Evolutionary conservation across 1,140 invertebrate genomes (phyloP).

Genomic region (Neodiprion virginianus): DNA sequence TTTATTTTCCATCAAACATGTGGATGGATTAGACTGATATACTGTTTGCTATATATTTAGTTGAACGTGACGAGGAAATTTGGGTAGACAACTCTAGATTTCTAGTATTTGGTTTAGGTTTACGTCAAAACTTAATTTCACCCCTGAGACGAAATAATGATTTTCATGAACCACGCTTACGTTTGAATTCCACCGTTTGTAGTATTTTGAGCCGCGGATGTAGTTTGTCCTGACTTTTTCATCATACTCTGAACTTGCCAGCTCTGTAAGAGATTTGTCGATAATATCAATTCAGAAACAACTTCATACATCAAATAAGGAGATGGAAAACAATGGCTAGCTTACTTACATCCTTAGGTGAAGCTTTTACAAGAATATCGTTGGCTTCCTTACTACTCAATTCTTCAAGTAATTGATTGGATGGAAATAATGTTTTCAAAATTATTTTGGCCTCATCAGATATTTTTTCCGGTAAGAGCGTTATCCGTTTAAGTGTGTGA

Average conservation of each 20-base stretch:
- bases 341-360: slow-evolving; percentile 65
- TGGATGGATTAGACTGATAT: too few species aligned
- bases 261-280: slow-evolving; percentile 28
- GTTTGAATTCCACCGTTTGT: slow-evolving; percentile 45
- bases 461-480: slow-evolving; percentile 76
- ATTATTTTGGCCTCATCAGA: slow-evolving; percentile 69
- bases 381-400: slow-evolving; percentile 78
- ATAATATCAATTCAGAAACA: neutral
- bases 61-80: too few species aligned
- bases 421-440: slow-evolving; percentile 70
- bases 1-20: too few species aligned
- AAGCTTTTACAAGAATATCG: slow-evolving; percentile 79
- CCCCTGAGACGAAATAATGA: too few species aligned
- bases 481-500: slow-evolving; percentile 76
- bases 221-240: slow-evolving; percentile 30
- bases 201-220: slow-evolving; percentile 20
- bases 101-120: too few species aligned
- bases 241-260: slow-evolving; percentile 30
- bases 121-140: too few species aligned
- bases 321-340: neutral
- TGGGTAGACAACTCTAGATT: too few species aligned
- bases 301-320: too few species aligned
- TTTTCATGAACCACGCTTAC: slow-evolving; percentile 34
- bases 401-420: slow-evolving; percentile 69
- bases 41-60: too few species aligned